Conservation (phyloP, 1,140 invertebrate species). For the Drosophila arawakana region DNA sequence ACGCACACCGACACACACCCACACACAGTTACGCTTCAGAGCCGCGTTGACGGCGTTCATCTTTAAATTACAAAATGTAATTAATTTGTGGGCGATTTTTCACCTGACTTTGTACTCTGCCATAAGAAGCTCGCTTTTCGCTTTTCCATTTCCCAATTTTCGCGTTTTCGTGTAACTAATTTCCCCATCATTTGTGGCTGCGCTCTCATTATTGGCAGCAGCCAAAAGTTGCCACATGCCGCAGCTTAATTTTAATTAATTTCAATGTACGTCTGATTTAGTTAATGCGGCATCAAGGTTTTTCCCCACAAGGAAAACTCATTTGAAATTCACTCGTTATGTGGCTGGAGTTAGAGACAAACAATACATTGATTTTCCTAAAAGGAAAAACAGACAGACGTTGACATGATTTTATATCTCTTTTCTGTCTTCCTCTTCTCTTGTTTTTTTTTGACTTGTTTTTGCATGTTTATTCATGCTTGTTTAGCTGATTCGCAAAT, state of each 20-base stretch:
- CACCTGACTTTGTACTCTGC: slow-evolving; percentile 69
- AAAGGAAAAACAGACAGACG: no score
- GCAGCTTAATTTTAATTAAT: slow-evolving; percentile 77
- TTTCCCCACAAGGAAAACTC: slow-evolving; percentile 3
- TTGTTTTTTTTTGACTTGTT: slow-evolving; percentile 21
- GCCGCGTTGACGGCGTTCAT: slow-evolving; percentile 19
- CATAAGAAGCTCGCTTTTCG: slow-evolving; percentile 8
- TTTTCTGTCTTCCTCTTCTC: no score
- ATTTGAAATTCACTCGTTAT: slow-evolving; percentile 1
- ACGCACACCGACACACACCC: neutral
- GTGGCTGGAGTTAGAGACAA: no score
- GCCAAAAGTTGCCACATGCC: slow-evolving; percentile 24
- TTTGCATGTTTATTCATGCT: slow-evolving; percentile 17
- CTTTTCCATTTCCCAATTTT: slow-evolving; percentile 11
- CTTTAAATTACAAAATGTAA: slow-evolving; percentile 74
- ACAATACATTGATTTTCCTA: no score
- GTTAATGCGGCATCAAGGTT: slow-evolving; percentile 11
- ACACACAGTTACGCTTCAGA: neutral
- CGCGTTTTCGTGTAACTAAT: slow-evolving; percentile 52
- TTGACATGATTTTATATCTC: no score
- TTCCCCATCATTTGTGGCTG: slow-evolving; percentile 61
- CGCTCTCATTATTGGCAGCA: slow-evolving; percentile 42
- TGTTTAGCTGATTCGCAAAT: slow-evolving; percentile 40
- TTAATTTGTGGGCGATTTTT: slow-evolving; percentile 71
- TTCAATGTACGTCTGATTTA: slow-evolving; percentile 57